Base-by-base conservation (phyloP, 2,113 vertebrate genomes). In the Etheostoma cragini region DNA sequence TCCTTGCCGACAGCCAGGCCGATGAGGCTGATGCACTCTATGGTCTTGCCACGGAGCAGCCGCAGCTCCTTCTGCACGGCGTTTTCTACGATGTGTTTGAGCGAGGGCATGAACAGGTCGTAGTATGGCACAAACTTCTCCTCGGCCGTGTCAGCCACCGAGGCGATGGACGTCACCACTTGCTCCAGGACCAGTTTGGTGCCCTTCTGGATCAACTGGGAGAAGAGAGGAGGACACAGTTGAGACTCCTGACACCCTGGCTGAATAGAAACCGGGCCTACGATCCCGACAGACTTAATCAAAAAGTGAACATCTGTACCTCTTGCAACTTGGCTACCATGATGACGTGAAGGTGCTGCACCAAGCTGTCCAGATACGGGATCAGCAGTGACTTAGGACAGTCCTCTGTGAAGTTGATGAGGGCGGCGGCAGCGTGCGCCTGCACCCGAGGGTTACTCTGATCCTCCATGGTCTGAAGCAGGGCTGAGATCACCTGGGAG, bases 111-210 rank as follows among this genome's bases (percentile, higher is more conserved):
- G 94, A 99, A 99, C 76, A 97, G 94, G 83, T 99, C 97, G 75
- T 99, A 99, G 84, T 98, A 99, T 8, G 98, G 98, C 89, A 99
- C 98, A 87, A 99, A 99, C 82, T 97, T 98, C 90, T 99, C 98
- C 92, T 99, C 98, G 6, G 97, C 98, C 0, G 98, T 99, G 94
- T 99, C 98, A 3, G 98, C 98, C 91, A 99, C 98, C 0, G 98
- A 99, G 1, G 98, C 98, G 71, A 99, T 99, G 80, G 98, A 99
- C 1, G 98, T 99, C 94, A 99, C 98, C 85, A 99, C 98, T 95
- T 99, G 98, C 92, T 99, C 98, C 95, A 99, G 94, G 69, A 99
- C 98, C 88, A 99, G 95, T 66, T 99, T 99, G 73, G 97, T 99
- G 76, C 98, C 98, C 92, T 99, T 99, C 92, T 99, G 97, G 92